Percentiles rank a stretch among this genome's conserved stretches.
Conservation (phyloP, 2,888 invertebrate species). For the Cataglyphis livida region DNA sequence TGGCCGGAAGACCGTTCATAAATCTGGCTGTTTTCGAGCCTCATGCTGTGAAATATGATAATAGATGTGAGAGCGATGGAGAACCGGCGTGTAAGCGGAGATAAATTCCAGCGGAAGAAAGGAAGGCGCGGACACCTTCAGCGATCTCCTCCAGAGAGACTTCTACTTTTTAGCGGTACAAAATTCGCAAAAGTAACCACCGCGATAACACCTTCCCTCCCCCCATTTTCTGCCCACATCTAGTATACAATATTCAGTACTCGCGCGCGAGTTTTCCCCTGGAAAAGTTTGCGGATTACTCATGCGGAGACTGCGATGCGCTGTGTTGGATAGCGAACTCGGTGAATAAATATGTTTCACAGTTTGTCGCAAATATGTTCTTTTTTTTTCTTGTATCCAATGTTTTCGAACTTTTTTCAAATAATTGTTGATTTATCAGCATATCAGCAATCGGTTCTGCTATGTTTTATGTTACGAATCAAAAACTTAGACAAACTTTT, state of each 20-base stretch:
- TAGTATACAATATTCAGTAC: constrained; percentile 50
- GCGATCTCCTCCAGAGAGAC: constrained; percentile 48
- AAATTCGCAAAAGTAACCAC: constrained; percentile 64
- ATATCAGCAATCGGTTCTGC: background rate
- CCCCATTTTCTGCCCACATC: constrained; percentile 3
- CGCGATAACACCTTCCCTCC: constrained; percentile 35
- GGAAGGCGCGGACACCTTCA: constrained; percentile 48
- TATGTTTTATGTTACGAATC: background rate
- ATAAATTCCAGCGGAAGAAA: constrained; percentile 75
- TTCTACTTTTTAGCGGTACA: constrained; percentile 64
- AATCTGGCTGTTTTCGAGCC: constrained; percentile 83
- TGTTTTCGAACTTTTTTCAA: background rate
- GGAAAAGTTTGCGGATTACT: constrained; percentile 82
- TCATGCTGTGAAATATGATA: constrained; percentile 81
- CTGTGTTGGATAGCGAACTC: constrained; percentile 75
- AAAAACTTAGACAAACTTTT: background rate
- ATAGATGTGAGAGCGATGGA: constrained; percentile 80
- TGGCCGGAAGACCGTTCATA: constrained; percentile 83
- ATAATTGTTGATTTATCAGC: background rate
- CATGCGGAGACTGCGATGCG: constrained; percentile 77
- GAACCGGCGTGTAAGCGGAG: constrained; percentile 71
- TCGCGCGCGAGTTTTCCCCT: constrained; percentile 71
- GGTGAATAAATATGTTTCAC: constrained; percentile 78
- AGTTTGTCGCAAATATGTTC: constrained; percentile 57
- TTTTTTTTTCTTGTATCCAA: constrained; percentile 31